phyloP scores from a whole-genome alignment of 2,113 vertebrate genomes.

The Gymnogyps californianus region DNA sequence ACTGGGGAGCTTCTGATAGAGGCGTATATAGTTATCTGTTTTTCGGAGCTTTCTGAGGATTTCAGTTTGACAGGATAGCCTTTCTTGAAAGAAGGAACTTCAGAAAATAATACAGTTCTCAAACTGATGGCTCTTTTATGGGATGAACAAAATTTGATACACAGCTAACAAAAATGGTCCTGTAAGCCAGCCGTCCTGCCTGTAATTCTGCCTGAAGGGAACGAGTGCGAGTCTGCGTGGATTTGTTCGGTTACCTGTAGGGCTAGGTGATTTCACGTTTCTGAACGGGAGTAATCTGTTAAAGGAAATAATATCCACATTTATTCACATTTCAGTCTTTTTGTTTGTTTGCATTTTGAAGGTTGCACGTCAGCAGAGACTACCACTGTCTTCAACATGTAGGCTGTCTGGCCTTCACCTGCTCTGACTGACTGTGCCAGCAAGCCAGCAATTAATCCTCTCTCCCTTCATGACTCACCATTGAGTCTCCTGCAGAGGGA shows the following conservation, averaged over 20 bases:
- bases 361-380: background rate
- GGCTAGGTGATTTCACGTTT: background rate
- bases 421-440: background rate
- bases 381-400: background rate
- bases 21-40: background rate
- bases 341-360: background rate
- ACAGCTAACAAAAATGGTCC: background rate
- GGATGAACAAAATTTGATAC: background rate
- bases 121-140: background rate
- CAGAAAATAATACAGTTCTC: background rate
- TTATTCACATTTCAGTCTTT: background rate
- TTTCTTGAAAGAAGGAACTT: background rate
- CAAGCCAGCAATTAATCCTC: background rate
- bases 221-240: background rate
- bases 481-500: background rate
- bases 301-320: background rate
- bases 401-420: background rate
- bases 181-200: background rate
- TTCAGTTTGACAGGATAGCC: background rate
- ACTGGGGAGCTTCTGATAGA: background rate
- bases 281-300: background rate
- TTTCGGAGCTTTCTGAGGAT: background rate
- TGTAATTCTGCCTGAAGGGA: background rate
- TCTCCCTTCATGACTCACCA: background rate
- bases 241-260: background rate